Percentiles rank a stretch among this genome's conserved stretches.
These are phyloP conservation scores for Homarus americanus DNA, from an alignment of 1,140 invertebrate species.

Conservation along the genomic window DNA sequence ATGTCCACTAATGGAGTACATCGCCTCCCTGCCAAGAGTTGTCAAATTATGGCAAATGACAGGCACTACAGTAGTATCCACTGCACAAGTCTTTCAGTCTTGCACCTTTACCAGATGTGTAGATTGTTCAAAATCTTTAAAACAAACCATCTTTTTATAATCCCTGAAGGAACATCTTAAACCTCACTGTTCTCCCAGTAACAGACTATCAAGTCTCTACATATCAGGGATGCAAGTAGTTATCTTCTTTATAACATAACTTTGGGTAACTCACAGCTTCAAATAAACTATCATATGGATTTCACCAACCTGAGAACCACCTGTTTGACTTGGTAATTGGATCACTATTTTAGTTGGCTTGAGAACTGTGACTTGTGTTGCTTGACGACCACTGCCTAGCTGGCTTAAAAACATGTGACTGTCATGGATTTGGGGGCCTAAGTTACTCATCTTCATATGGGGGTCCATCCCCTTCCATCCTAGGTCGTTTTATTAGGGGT, in stretches of 20 bases:
- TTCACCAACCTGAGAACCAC: slow-evolving; percentile 57
- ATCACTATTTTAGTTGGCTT: slow-evolving; percentile 37
- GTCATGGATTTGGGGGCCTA: slow-evolving; percentile 22
- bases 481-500: slow-evolving; percentile 58
- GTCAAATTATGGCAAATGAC: slow-evolving; percentile 40
- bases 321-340: slow-evolving; percentile 20
- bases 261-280: slow-evolving; percentile 35
- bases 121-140: slow-evolving; percentile 44
- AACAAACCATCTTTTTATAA: slow-evolving; percentile 30
- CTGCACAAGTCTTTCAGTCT: slow-evolving; percentile 59
- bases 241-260: slow-evolving; percentile 29
- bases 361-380: slow-evolving; percentile 45
- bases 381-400: slow-evolving; percentile 35
- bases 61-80: slow-evolving; percentile 64
- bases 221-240: slow-evolving; percentile 3
- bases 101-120: slow-evolving; percentile 46
- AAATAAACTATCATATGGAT: background rate
- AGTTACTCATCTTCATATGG: slow-evolving; percentile 63
- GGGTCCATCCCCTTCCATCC: slow-evolving; percentile 55
- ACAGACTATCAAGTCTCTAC: background rate
- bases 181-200: slow-evolving; percentile 30
- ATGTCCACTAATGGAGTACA: slow-evolving; percentile 47
- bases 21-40: slow-evolving; percentile 52
- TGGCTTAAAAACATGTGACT: slow-evolving; percentile 38
- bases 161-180: slow-evolving; percentile 57